Evolutionary conservation across 2,113 vertebrate genomes (phyloP).

Genomic region (Egretta garzetta): DNA sequence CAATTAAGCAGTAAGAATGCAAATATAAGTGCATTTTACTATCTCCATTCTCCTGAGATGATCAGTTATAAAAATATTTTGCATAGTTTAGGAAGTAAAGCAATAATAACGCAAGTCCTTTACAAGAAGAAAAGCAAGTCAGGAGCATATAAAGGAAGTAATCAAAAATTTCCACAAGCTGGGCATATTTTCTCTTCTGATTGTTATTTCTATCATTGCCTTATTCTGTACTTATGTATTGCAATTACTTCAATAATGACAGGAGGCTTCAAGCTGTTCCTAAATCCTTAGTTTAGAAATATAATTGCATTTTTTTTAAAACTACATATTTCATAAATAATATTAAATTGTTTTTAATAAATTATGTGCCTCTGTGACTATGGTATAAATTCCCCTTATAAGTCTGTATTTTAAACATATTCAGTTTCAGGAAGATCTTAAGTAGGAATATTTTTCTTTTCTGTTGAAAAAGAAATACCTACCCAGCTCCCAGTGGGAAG

Average conservation of each 20-base stretch:
- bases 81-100: background rate
- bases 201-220: background rate
- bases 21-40: background rate
- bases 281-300: background rate
- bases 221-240: background rate
- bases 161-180: background rate
- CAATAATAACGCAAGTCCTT: background rate
- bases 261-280: background rate
- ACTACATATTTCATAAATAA: background rate
- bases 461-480: background rate
- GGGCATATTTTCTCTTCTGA: background rate
- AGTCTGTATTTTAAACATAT: background rate
- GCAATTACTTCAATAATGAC: background rate
- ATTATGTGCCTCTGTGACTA: background rate
- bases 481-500: background rate
- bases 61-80: background rate
- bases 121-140: background rate
- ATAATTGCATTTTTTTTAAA: background rate
- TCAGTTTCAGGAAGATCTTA: background rate
- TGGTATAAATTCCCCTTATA: background rate
- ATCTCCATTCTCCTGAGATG: background rate
- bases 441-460: background rate
- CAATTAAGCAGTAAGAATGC: background rate
- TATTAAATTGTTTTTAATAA: background rate
- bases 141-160: background rate